Evolutionary conservation across 2,888 invertebrate species (phyloP).

Genomic region (Tetragonisca angustula): DNA sequence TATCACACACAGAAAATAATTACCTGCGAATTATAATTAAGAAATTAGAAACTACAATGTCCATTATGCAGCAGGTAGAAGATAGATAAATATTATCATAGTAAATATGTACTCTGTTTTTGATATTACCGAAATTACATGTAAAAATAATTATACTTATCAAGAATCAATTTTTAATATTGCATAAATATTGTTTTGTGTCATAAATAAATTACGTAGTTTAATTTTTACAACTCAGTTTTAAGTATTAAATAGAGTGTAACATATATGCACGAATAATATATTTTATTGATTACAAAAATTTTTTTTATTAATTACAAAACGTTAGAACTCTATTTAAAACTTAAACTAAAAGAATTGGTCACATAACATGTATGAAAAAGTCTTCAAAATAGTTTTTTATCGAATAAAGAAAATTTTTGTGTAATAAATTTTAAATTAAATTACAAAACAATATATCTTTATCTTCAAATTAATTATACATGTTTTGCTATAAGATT

Average conservation of each 20-base stretch:
- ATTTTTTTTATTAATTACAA: conserved; percentile 37
- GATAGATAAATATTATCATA: conserved; percentile 32
- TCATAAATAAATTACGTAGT: conserved; percentile 8
- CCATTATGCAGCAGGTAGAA: conserved; percentile 30
- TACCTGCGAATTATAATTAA: conserved; percentile 51
- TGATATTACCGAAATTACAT: conserved; percentile 44
- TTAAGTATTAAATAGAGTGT: conserved; percentile 20
- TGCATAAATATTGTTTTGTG: conserved; percentile 29
- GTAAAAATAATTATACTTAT: conserved; percentile 22
- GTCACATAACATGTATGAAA: conserved; percentile 4
- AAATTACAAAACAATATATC: conserved; percentile 13
- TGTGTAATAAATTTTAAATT: not conserved
- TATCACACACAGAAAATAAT: conserved; percentile 38
- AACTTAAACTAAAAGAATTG: conserved; percentile 15
- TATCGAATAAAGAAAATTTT: conserved; percentile 5
- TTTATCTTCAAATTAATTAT: conserved; percentile 12
- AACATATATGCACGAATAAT: conserved; percentile 2
- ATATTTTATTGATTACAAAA: conserved; percentile 32
- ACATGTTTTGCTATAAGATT: conserved; percentile 19
- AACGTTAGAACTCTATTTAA: conserved; percentile 8
- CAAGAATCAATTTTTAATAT: conserved; percentile 17
- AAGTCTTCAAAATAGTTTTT: conserved; percentile 20
- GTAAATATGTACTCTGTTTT: conserved; percentile 45
- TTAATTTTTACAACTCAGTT: conserved; percentile 17
- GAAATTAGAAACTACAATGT: conserved; percentile 41